These are phyloP conservation scores for Chrosomus eos DNA, from an alignment of 2,797 vertebrate genomes.

Conservation along the genomic window DNA sequence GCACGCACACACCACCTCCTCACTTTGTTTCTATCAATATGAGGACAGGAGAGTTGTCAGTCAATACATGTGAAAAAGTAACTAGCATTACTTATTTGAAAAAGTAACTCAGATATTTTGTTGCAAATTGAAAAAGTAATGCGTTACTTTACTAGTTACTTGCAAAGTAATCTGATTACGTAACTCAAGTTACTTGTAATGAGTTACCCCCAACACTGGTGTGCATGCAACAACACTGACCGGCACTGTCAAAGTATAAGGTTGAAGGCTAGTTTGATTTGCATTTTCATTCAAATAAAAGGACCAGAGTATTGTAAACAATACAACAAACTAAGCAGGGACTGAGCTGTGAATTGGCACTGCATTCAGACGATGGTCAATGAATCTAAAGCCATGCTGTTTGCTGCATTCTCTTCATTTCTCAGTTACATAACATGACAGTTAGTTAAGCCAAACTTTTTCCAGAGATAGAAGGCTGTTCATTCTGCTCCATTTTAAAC, in stretches of 20 bases:
- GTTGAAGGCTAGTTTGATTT: constrained; percentile 3
- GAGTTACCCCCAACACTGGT: too few species aligned
- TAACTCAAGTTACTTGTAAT: too few species aligned
- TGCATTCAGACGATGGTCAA: neutral
- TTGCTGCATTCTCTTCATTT: constrained; percentile 10
- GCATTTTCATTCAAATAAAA: constrained; percentile 29
- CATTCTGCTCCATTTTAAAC: neutral
- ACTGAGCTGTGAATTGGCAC: neutral
- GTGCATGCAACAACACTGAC: constrained; percentile 4
- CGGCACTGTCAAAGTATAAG: neutral
- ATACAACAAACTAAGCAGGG: neutral
- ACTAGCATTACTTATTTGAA: too few species aligned
- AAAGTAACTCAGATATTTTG: too few species aligned
- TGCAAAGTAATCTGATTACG: too few species aligned
- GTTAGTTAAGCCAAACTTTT: constrained; percentile 1
- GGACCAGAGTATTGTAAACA: constrained; percentile 19
- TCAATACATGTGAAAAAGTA: too few species aligned
- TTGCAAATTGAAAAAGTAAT: too few species aligned
- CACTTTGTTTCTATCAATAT: too few species aligned
- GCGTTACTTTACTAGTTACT: too few species aligned
- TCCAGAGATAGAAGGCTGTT: neutral
- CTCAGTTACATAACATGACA: neutral
- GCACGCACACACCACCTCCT: too few species aligned
- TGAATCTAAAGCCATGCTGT: neutral
- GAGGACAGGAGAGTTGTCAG: too few species aligned